Evolutionary conservation across 2,888 invertebrate species (phyloP), one percentile per base, ranked within the genome.

Genomic region (Acleris literana): DNA sequence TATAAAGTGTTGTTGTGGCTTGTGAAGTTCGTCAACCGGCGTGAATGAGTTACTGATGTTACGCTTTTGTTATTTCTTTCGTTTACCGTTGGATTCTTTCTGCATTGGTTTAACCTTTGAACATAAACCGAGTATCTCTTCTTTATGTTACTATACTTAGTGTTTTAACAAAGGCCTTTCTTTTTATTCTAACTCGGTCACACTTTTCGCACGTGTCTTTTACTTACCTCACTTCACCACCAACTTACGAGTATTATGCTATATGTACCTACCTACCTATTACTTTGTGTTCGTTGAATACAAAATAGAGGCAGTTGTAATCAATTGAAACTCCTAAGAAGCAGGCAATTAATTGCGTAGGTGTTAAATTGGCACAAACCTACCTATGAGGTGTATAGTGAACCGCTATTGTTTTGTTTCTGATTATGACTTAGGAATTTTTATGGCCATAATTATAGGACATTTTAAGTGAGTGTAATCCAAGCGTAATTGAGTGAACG

Each of bases 11-110:
- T 64, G 55, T 51, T 22, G 59, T 62, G 59, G 53, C 29, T 72
- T 73, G 64, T 59, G 68, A 69, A 70, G 53, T 70, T 64, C 39
- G 61, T 59, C 44, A 49, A 46, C 59, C 64, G 59, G 64, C 59
- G 54, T 56, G 52, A 16, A 25, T 53, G 54, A 63, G 52, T 68
- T 68, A 48, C 71, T 67, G 72, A 74, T 78, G 74, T 13, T 44
- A 60, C 72, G 72, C 72, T 73, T 78, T 77, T 80, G 77, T 80
- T 82, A 76, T 80, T 77, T 79, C 81, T 82, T 79, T 77, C 25
- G 75, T 70, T 69, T 73, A 73, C 70, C 73, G 70, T 75, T 74
- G 71, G 70, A 74, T 73, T 71, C 68, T 68, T 71, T 33, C 13
- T 18, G 49, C 52, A 18, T 39, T 49, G 17, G 29, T 57, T 29